phyloP scores from a whole-genome alignment of 2,113 vertebrate species.

The Forbesichthys papilliferus region DNA sequence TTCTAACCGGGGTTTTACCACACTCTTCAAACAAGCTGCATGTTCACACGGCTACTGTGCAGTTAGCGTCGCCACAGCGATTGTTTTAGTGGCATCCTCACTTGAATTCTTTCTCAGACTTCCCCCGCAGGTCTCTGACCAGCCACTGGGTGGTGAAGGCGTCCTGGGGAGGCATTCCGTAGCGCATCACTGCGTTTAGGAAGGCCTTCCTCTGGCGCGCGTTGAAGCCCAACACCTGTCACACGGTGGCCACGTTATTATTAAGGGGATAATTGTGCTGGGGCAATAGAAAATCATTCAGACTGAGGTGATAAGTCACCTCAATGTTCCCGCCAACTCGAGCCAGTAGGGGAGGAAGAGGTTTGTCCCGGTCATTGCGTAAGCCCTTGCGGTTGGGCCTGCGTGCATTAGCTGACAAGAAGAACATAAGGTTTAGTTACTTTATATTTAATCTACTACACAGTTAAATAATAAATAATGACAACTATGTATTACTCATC shows the following conservation, averaged over 20 bases:
- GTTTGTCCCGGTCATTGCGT: constrained; percentile 96
- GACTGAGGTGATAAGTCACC: constrained; percentile 63
- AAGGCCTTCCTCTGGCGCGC: constrained; percentile 97
- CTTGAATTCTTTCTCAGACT: constrained; percentile 99
- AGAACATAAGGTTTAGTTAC: background rate
- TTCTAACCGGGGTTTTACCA: too few relatives aligned
- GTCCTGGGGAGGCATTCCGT: constrained; percentile 98
- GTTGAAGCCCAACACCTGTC: constrained; percentile 94
- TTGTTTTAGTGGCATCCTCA: constrained; percentile 67
- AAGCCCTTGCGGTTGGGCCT: constrained; percentile 93
- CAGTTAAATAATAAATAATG: background rate
- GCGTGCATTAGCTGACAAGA: constrained; percentile 81
- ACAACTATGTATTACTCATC: background rate
- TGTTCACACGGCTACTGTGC: too few relatives aligned
- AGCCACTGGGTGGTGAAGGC: constrained; percentile 99
- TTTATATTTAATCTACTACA: background rate
- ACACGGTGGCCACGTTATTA: background rate
- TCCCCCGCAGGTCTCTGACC: constrained; percentile 93
- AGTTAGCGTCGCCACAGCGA: too few relatives aligned
- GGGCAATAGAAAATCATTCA: background rate
- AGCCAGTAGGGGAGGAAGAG: constrained; percentile 92
- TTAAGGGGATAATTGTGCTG: background rate
- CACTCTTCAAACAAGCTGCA: too few relatives aligned
- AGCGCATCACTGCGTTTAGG: constrained; percentile 98
- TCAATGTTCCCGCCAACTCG: constrained; percentile 98